A percentile compares a stretch with the other conserved stretches of the same genome.
These are phyloP conservation scores for Octopus sinensis DNA, from an alignment of 1,140 invertebrate genomes.

Conservation along the genomic window DNA sequence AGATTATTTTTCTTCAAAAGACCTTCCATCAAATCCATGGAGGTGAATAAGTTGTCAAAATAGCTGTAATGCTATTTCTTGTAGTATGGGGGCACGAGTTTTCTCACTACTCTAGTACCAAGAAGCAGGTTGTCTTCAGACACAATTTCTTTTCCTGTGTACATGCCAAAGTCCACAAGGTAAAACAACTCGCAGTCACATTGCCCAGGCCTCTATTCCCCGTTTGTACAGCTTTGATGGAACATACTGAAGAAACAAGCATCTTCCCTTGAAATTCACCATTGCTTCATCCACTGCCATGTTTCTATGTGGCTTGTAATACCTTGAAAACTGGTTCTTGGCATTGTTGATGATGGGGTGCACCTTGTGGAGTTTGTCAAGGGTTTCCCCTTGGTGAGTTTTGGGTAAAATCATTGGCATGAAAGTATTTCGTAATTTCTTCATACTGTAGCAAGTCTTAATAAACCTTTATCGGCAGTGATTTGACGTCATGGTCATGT, in stretches of 20 bases:
- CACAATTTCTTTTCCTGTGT: neutral
- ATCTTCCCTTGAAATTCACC: neutral
- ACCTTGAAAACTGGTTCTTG: neutral
- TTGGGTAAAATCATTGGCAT: neutral
- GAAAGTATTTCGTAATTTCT: slow-evolving; percentile 11
- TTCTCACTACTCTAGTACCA: slow-evolving; percentile 1
- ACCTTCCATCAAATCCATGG: neutral
- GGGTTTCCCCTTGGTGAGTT: neutral
- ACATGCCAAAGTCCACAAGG: slow-evolving; percentile 1
- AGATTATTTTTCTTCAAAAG: neutral
- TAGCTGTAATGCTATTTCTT: neutral
- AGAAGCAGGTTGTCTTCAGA: neutral
- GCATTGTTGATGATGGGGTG: slow-evolving; percentile 1
- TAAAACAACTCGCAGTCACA: neutral
- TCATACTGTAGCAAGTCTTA: neutral
- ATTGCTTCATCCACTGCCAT: neutral
- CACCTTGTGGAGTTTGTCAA: neutral
- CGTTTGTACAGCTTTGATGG: neutral
- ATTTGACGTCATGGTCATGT: neutral
- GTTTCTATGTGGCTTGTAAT: neutral
- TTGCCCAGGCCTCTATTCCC: neutral
- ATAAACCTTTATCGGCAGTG: too few relatives aligned
- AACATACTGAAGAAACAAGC: neutral
- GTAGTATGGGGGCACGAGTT: neutral
- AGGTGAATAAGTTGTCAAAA: neutral